Base-by-base conservation (phyloP, 2,888 invertebrate species). In the Dryadula phaetusa region DNA sequence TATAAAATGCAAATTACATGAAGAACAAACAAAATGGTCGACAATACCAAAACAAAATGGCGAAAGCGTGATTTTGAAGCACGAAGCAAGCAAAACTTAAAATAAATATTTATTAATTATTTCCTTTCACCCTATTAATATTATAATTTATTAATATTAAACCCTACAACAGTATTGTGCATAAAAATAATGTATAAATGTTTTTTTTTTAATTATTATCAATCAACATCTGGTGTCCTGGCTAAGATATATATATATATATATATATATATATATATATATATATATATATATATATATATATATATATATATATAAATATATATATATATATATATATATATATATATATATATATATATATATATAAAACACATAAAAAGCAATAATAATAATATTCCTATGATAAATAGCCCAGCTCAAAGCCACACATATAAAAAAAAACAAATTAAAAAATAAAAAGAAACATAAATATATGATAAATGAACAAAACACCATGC, bases 191-290 rank as follows among this genome's bases (percentile, higher is more conserved):
- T n/a, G n/a, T n/a, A n/a, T n/a, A n/a, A n/a, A n/a, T n/a, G n/a
- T n/a, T n/a, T n/a, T n/a, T n/a, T n/a, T n/a, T n/a, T n/a, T n/a
- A n/a, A n/a, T n/a, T n/a, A n/a, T n/a, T n/a, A n/a, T n/a, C n/a
- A n/a, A n/a, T n/a, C n/a, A n/a, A n/a, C n/a, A n/a, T n/a, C n/a
- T n/a, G n/a, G n/a, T n/a, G n/a, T n/a, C n/a, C n/a, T n/a, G n/a
- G n/a, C n/a, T n/a, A n/a, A n/a, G n/a, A 46, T 22, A 49, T 47
- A 32, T 46, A 12, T 34, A 61, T n/a, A 42, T 58, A 46, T 25
- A 37, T 12, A 14, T 12, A 40, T 37, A 37, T 37, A 37, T 37
- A 37, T 37, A 37, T 37, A 37, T 37, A 37, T 37, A 37, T 37
- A 8, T 37, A 37, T 37, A 37, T 37, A 37, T 37, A 37, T 37